phyloP scores from a whole-genome alignment of 2,888 invertebrate genomes.

The Melieria crassipennis region DNA sequence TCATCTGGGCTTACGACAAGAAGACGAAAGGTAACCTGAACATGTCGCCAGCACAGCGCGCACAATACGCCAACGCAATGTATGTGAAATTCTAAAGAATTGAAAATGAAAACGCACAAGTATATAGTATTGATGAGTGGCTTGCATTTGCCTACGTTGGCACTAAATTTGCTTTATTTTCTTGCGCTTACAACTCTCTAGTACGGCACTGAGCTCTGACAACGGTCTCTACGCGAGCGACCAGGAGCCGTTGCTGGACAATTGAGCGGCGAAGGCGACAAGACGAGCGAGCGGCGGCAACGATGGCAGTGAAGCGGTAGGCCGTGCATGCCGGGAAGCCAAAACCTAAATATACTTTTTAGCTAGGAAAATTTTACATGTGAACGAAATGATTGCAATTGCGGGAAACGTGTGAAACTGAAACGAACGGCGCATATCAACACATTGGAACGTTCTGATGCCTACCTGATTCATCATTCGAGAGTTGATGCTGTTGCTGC shows the following conservation, averaged over 20 bases:
- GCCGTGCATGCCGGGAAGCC: too few relatives aligned
- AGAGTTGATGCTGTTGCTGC: too few relatives aligned
- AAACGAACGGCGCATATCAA: too few relatives aligned
- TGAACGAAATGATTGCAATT: too few relatives aligned
- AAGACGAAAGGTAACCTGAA: conserved; percentile 76
- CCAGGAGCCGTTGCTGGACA: conserved; percentile 52
- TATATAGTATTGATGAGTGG: conserved; percentile 10
- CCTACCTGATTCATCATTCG: too few relatives aligned
- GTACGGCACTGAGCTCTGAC: conserved; percentile 35
- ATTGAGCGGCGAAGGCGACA: conserved; percentile 35
- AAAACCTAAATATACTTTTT: too few relatives aligned
- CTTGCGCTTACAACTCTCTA: conserved; percentile 27
- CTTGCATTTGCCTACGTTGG: too few relatives aligned
- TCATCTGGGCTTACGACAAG: conserved; percentile 80
- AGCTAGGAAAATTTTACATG: too few relatives aligned
- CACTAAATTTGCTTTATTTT: conserved; percentile 28
- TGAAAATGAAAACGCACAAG: conserved; percentile 19
- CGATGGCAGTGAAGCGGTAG: too few relatives aligned
- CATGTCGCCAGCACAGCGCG: conserved; percentile 74
- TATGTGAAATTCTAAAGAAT: conserved; percentile 52
- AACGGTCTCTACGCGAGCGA: conserved; percentile 51
- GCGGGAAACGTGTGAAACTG: too few relatives aligned
- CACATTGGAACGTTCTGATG: too few relatives aligned
- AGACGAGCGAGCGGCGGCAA: background rate
- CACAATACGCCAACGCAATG: conserved; percentile 61